Base-by-base conservation (phyloP, 1,140 invertebrate species). In the Oncopodura yosiiana region DNA sequence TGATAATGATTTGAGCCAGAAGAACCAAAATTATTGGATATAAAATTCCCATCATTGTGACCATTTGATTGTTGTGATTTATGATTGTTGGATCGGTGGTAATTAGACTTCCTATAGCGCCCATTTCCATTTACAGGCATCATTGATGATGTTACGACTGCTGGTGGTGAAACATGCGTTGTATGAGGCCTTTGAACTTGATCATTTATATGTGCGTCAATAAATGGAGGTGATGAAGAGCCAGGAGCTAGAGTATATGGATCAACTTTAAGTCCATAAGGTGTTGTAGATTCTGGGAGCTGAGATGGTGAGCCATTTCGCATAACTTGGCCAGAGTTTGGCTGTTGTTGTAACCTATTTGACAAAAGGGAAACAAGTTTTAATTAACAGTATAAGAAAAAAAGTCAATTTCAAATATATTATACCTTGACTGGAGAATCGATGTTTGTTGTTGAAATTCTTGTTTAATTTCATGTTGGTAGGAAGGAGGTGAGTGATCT, bases 211-310 rank as follows among this genome's bases (percentile, higher is more conserved):
- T 53, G 14, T 11, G 38, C 48, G 23, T 56, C 46, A 19, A 45
- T 38, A 44, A 54, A 58, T 19, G 56, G 57, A 4, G 58, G 61
- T 18, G 34, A 41, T 12, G 34, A 32, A 46, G 51, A 58, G 32
- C 26, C 53, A n/a, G 58, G 51, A 26, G 60, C 62, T 16, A 63
- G 26, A 3, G 54, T 50, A 41, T 56, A 59, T 3, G 62, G 58
- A 5, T 64, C 62, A 26, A 64, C 62, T 45, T 64, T 64, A 1
- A 64, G 44, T 0, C 58, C 58, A 46, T 58, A 61, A 18, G 36
- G 27, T 1, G 54, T 55, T 19, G 62, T 64, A 14, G 62, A 64
- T 45, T 64, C 62, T 34, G 62, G 62, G 1, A 64, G 43, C 49
- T 64, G 50, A 12, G 56, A 56, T 1, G 60, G 58, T 1, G 55